These are phyloP conservation scores for Falco novaeseelandiae DNA, from an alignment of 2,797 vertebrate genomes.

Conservation along the genomic window DNA sequence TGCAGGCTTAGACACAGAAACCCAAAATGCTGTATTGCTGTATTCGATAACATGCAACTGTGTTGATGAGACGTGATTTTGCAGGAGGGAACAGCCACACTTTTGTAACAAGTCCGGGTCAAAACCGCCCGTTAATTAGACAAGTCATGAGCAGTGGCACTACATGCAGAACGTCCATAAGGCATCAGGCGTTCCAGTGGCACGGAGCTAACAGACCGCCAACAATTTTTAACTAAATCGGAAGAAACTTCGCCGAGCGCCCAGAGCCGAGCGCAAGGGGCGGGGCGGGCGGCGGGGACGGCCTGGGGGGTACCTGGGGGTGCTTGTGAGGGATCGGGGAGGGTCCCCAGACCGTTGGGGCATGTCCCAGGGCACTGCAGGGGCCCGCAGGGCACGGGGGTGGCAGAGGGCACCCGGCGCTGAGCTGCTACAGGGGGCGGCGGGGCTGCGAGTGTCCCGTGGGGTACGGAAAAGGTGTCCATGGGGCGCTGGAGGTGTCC, in stretches of 20 bases:
- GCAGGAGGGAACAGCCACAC: slow-evolving; percentile 71
- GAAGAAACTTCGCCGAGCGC: background rate
- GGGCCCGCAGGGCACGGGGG: background rate
- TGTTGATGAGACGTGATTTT: slow-evolving; percentile 74
- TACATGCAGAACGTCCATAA: slow-evolving; percentile 37
- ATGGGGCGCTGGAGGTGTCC: background rate
- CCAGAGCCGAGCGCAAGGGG: background rate
- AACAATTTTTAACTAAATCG: background rate
- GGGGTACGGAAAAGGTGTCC: background rate
- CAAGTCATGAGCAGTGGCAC: slow-evolving; percentile 73
- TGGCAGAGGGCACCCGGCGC: background rate
- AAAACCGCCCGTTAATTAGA: slow-evolving; percentile 77
- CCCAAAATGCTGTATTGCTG: slow-evolving; percentile 73
- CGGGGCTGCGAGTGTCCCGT: background rate
- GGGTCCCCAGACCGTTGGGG: background rate
- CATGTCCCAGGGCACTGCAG: accelerated
- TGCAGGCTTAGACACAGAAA: slow-evolving; percentile 74
- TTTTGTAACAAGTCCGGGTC: slow-evolving; percentile 72
- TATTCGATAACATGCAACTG: slow-evolving; percentile 73
- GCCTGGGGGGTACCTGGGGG: no score
- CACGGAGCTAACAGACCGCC: background rate
- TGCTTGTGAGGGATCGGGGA: background rate
- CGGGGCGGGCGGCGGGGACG: background rate
- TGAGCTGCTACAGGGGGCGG: background rate
- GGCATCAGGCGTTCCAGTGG: background rate